These are phyloP conservation scores for Drosophila koepferae DNA, from an alignment of 2,888 invertebrate species.

Conservation along the genomic window DNA sequence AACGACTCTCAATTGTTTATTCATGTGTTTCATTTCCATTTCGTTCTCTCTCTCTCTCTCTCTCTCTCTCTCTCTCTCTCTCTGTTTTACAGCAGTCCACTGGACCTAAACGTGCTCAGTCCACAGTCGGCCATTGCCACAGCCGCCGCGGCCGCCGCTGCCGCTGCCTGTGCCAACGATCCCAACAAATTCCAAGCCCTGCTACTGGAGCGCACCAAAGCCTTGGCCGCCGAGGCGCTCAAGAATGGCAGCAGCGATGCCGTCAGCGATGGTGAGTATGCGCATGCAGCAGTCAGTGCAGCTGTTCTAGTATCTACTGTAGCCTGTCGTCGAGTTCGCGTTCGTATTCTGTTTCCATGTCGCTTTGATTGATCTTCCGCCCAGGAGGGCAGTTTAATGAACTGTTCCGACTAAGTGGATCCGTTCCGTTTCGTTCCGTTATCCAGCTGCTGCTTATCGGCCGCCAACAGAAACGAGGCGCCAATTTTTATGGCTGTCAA, in stretches of 20 bases:
- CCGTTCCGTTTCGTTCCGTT: background rate
- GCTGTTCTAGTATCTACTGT: slow-evolving; percentile 22
- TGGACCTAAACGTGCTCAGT: slow-evolving; percentile 88
- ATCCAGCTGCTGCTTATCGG: slow-evolving; percentile 26
- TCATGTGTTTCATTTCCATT: slow-evolving; percentile 11
- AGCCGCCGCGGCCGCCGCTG: slow-evolving; percentile 89
- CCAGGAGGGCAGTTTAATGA: slow-evolving; percentile 29
- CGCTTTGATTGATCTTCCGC: slow-evolving; percentile 48
- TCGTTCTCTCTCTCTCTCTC: background rate
- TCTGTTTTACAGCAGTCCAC: slow-evolving; percentile 68
- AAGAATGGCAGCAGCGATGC: slow-evolving; percentile 83
- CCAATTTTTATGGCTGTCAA: slow-evolving; percentile 73
- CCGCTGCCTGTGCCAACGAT: slow-evolving; percentile 86
- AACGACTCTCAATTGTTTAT: too few species aligned
- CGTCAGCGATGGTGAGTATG: slow-evolving; percentile 71
- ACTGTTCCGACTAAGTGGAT: slow-evolving; percentile 25
- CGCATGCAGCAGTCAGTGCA: background rate
- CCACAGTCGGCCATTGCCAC: slow-evolving; percentile 85
- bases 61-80: too few species aligned
- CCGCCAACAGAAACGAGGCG: slow-evolving; percentile 47
- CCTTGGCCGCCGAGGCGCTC: slow-evolving; percentile 87
- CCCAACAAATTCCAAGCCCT: slow-evolving; percentile 90
- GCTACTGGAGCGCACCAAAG: slow-evolving; percentile 91
- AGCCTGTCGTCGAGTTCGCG: background rate
- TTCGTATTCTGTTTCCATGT: background rate